A percentile compares a stretch with the other conserved stretches of the same genome.
phyloP scores from a whole-genome alignment of 2,113 vertebrate species.

The Pelodiscus sinensis region DNA sequence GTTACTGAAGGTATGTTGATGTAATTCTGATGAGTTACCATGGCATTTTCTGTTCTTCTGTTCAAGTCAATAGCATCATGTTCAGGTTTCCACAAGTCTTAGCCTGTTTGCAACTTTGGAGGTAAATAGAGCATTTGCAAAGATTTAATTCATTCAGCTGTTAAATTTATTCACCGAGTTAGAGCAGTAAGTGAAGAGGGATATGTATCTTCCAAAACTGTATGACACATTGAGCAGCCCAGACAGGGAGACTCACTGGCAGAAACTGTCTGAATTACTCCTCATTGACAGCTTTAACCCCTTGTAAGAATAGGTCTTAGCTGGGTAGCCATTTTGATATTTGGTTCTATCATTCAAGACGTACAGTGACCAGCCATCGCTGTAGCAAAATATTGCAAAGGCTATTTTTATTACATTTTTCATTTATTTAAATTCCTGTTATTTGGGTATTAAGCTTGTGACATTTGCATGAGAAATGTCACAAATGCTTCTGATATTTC shows the following conservation, averaged over 20 bases:
- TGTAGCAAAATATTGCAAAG: background rate
- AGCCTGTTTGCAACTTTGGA: background rate
- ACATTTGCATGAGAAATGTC: background rate
- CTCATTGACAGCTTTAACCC: background rate
- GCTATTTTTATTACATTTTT: background rate
- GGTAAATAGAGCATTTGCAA: background rate
- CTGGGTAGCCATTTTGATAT: background rate
- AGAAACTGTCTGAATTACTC: background rate
- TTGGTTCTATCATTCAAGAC: background rate
- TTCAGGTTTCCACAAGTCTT: background rate
- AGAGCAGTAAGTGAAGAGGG: background rate
- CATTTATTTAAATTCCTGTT: background rate
- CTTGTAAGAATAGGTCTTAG: background rate
- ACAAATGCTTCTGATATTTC: background rate
- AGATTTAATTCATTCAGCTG: background rate
- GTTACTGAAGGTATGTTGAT: background rate
- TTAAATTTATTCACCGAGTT: background rate
- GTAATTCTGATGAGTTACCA: background rate
- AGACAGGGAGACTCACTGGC: background rate
- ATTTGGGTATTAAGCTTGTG: background rate
- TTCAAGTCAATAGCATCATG: background rate
- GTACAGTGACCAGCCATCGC: background rate
- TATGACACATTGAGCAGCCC: fast-evolving
- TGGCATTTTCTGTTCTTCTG: background rate
- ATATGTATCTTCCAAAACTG: background rate